phyloP scores from a whole-genome alignment of 35 echinoderm and acorn worm genomes.

The Apostichopus parvimensis region DNA sequence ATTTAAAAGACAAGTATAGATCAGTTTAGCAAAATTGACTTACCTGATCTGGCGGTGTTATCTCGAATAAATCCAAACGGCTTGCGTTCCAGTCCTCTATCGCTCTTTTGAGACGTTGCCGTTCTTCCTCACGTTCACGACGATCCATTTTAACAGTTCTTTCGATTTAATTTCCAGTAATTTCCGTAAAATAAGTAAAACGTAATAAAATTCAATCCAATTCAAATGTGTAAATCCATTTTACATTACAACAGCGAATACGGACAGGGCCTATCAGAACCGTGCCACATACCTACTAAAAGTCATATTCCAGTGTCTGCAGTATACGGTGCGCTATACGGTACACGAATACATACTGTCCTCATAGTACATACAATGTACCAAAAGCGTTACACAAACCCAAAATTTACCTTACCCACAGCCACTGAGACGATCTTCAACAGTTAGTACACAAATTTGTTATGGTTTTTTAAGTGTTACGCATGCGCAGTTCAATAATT shows the following conservation, averaged over 20 bases:
- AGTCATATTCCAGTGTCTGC: too few relatives aligned
- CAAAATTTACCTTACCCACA: neutral
- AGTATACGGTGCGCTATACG: too few relatives aligned
- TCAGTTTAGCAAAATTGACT: neutral
- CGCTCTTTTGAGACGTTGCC: slow-evolving; percentile 65
- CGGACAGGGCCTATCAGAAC: too few relatives aligned
- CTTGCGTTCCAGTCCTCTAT: slow-evolving; percentile 95
- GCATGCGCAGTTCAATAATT: slow-evolving; percentile 22
- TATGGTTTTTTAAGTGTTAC: neutral
- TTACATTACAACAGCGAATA: neutral
- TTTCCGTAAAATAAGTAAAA: neutral
- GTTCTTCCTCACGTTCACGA: slow-evolving; percentile 64
- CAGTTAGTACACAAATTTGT: neutral
- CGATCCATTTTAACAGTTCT: slow-evolving; percentile 50
- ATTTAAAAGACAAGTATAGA: too few relatives aligned
- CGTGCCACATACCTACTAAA: too few relatives aligned
- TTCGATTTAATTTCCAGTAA: neutral
- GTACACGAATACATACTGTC: too few relatives aligned
- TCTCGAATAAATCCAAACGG: slow-evolving; percentile 89
- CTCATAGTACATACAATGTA: too few relatives aligned
- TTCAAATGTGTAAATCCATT: neutral
- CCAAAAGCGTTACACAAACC: too few relatives aligned
- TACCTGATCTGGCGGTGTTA: slow-evolving; percentile 86
- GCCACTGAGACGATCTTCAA: neutral
- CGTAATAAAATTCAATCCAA: neutral